Evolutionary conservation across 2,797 vertebrate species (phyloP), one percentile per base, ranked within the genome.

Genomic region (Vultur gryphus): DNA sequence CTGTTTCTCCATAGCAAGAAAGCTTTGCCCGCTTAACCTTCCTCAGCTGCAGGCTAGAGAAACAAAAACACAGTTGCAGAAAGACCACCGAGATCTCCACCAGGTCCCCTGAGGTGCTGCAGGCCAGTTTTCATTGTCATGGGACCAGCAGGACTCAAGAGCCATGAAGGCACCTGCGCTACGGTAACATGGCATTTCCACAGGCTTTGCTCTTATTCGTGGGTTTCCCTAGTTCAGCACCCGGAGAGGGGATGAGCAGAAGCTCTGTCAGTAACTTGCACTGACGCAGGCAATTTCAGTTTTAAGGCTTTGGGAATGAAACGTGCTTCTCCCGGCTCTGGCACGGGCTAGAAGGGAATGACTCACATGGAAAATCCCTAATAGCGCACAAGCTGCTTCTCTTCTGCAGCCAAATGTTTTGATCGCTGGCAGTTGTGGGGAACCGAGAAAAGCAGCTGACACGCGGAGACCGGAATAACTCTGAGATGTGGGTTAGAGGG

Each of bases 391-490:
- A 69, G 41, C 64, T 80, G 55, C 59, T 80, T 84, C 67, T 59
- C 52, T 83, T 89, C 76, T 71, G 54, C 51, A 65, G 78, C 54
- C 89, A 82, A 65, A 46, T 83, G 48, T 89, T 93, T 92, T 90
- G 51, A 31, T 77, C 0, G 0, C 57, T 78, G 87, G 84, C 51
- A 73, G 55, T 46, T 81, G 85, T 52, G 61, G 76, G 76, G 91
- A 96, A 84, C 87, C 19, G 91, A 95, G 79, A 91, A 75, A 87
- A 93, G 59, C 78, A 89, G 76, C 93, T 95, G 95, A 67, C 31
- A 29, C 0, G 1, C 0, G 0, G 72, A 64, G 73, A 84, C 61
- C 9, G 16, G 72, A 83, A 55, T 85, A 94, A 79, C 67, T 84
- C 54, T 6, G 44, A 64, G 61, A 52, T 41, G 67, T n/a, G 66